These are phyloP conservation scores for Poicephalus meyeri DNA, from an alignment of 2,113 vertebrate species.

Conservation along the genomic window DNA sequence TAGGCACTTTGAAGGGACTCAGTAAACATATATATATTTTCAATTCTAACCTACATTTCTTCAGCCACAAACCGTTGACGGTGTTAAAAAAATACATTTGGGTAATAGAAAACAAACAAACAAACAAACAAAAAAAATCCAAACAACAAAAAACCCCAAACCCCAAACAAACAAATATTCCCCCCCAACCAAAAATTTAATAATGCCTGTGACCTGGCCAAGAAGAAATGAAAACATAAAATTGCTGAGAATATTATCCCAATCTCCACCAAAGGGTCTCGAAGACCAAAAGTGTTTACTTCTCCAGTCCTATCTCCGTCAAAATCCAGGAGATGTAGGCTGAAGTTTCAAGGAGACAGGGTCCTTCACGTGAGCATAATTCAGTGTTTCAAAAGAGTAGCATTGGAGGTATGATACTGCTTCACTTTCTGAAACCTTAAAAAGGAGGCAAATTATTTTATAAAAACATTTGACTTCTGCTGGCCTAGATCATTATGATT, in stretches of 20 bases:
- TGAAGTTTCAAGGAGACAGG: background rate
- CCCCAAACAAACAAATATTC: background rate
- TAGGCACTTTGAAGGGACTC: background rate
- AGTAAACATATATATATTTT: background rate
- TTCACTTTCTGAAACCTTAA: background rate
- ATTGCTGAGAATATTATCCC: background rate
- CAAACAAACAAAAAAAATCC: background rate
- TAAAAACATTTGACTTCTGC: background rate
- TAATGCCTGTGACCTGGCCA: background rate
- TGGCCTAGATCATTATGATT: background rate
- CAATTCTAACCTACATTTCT: background rate
- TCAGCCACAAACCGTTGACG: background rate
- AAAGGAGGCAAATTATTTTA: background rate
- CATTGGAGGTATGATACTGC: background rate
- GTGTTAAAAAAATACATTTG: background rate
- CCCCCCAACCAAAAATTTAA: background rate
- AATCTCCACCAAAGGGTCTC: background rate
- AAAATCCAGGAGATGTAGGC: background rate
- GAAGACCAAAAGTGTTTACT: background rate
- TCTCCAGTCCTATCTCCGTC: background rate
- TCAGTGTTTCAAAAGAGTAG: background rate
- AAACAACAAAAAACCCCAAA: accelerated
- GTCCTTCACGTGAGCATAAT: background rate
- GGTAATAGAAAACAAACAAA: background rate
- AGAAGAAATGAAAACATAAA: background rate